Conservation (phyloP, 2,888 invertebrate species). For the Aradus depressus region DNA sequence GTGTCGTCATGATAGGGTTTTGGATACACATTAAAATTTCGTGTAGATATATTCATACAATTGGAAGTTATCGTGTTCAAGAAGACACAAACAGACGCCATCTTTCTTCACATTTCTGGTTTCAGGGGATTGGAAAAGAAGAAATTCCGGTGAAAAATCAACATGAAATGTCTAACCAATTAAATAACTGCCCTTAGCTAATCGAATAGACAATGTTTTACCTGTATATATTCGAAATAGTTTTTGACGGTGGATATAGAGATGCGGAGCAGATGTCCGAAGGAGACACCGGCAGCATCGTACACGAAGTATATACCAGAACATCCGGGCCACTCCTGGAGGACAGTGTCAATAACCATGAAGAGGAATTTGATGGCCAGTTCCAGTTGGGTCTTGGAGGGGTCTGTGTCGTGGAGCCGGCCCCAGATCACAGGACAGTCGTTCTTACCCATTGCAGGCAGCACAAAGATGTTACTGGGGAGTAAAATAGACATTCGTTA, state of each 20-base stretch:
- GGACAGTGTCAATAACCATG: constrained; percentile 28
- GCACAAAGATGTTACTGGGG: constrained; percentile 22
- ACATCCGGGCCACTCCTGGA: constrained; percentile 24
- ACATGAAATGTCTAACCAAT: background rate
- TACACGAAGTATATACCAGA: constrained; percentile 29
- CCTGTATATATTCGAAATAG: constrained; percentile 31
- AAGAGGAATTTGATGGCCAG: constrained; percentile 29
- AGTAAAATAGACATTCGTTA: too few species aligned
- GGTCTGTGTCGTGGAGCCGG: constrained; percentile 24
- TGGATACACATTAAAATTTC: too few species aligned
- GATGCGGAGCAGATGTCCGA: constrained; percentile 28
- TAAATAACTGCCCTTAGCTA: background rate
- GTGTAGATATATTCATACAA: too few species aligned
- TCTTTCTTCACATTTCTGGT: too few species aligned
- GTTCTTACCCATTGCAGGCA: constrained; percentile 24
- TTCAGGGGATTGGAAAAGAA: too few species aligned
- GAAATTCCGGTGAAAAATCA: too few species aligned
- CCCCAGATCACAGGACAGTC: constrained; percentile 27
- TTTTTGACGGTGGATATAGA: constrained; percentile 28
- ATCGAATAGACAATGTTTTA: constrained; percentile 3
- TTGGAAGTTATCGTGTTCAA: too few species aligned
- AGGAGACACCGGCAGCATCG: constrained; percentile 26
- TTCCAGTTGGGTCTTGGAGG: constrained; percentile 27
- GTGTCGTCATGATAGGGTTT: too few species aligned
- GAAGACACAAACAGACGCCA: too few species aligned